Evolutionary conservation across 2,113 vertebrate species (phyloP).

Genomic region (Paralichthys olivaceus): DNA sequence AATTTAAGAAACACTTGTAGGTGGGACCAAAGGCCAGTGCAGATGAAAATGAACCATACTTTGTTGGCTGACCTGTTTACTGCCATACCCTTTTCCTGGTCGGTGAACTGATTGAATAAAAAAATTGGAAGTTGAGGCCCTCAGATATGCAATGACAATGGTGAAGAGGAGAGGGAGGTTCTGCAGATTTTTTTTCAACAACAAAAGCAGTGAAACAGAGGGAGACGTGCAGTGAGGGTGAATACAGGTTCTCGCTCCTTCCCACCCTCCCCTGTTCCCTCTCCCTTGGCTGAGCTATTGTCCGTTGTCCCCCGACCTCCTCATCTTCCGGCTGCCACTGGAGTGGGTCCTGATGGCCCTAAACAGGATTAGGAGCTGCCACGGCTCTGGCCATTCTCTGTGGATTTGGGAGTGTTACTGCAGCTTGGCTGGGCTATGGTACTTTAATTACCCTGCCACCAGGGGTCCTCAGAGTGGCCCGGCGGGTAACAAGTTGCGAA

Average conservation of each 20-base stretch:
- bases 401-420: conserved; percentile 80
- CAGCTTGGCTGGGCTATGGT: conserved; percentile 77
- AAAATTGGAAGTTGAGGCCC: conserved; percentile 31
- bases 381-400: conserved; percentile 76
- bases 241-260: conserved; percentile 64
- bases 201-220: conserved; percentile 65
- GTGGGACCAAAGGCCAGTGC: conserved; percentile 5
- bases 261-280: conserved; percentile 57
- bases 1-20: conserved; percentile 38
- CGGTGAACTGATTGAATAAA: conserved; percentile 40
- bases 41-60: conserved; percentile 1
- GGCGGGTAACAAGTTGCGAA: conserved; percentile 61
- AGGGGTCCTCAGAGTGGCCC: conserved; percentile 77
- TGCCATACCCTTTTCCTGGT: conserved; percentile 38
- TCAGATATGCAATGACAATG: conserved; percentile 45
- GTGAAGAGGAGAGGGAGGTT: conserved; percentile 41
- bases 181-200: conserved; percentile 40
- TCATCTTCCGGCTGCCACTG: conserved; percentile 76
- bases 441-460: conserved; percentile 86
- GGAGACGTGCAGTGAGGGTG: conserved; percentile 65
- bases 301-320: conserved; percentile 56
- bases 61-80: conserved; percentile 8
- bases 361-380: conserved; percentile 86
- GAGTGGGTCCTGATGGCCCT: conserved; percentile 73
- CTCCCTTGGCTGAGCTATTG: conserved; percentile 73